Base-by-base conservation (phyloP, 2,113 vertebrate species). In the Limanda limanda region DNA sequence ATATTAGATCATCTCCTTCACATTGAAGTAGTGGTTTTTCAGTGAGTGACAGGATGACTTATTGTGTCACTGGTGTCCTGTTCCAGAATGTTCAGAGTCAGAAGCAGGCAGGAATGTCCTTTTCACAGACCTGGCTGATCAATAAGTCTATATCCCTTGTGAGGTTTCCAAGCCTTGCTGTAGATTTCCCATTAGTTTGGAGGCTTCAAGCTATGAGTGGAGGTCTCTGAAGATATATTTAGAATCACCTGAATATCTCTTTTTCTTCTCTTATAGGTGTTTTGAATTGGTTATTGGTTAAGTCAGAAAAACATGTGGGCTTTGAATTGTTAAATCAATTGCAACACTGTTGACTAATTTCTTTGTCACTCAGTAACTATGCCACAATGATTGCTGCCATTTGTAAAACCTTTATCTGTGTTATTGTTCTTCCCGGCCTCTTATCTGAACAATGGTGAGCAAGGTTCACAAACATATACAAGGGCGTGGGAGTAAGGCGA, bases 211-310 rank as follows among this genome's bases (percentile, higher is more conserved):
- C 67, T 80, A 15, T 54, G 20, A 55, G 10, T 10, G 20, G 59
- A 76, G 40, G 25, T 70, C 59, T 86, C 88, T 80, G 60, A 82
- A 25, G 51, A 61, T 83, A 83, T 72, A 75, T 83, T 85, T 84
- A 70, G 76, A 76, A 76, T 82, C 64, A 82, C 79, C 76, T 68
- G 68, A 62, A 74, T 80, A 71, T 79, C 35, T 65, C n/a, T 42
- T 71, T 76, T 70, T 17, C 47, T 56, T 65, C 37, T 65, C 25
- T 24, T 11, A 31, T 31, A 58, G 27, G 17, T 71, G 51, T 57
- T 72, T 18, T 65, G 37, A 35, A 57, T 20, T 14, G 14, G 18
- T 20, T n/a, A 57, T 12, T 56, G 45, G 25, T 25, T 59, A 14
- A 27, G 3, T 60, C 17, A 5, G 15, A 7, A n/a, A 45, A n/a